These are phyloP conservation scores for Anastrepha obliqua DNA, from an alignment of 1,140 invertebrate genomes.

Conservation along the genomic window DNA sequence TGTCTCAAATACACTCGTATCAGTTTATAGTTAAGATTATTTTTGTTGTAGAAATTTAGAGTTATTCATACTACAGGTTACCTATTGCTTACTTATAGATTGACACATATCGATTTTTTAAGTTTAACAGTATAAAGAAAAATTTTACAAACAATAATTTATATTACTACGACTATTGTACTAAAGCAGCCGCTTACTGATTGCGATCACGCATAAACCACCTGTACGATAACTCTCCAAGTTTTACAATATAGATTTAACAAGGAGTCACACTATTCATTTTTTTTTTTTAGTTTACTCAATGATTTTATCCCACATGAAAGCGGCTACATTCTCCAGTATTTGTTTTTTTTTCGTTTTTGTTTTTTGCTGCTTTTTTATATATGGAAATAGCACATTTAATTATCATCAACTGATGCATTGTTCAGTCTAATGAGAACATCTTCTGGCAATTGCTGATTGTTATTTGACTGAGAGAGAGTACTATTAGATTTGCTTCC, in stretches of 20 bases:
- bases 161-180: not conserved
- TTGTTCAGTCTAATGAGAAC: constrained; percentile 46
- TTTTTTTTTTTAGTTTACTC: no score
- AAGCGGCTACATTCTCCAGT: not conserved
- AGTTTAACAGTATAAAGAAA: constrained; percentile 8
- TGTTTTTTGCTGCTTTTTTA: no score
- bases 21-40: no score
- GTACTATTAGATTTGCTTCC: not conserved
- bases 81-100: not conserved
- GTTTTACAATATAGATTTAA: constrained; percentile 5
- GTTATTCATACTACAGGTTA: no score
- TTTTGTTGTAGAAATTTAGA: no score
- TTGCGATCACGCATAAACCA: constrained; percentile 4
- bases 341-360: not conserved
- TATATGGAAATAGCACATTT: not conserved
- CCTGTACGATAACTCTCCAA: not conserved
- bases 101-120: not conserved
- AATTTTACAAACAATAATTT: constrained; percentile 24
- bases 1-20: no score
- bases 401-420: constrained; percentile 27
- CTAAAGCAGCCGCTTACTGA: constrained; percentile 20
- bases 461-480: not conserved
- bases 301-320: no score
- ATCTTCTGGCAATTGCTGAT: constrained; percentile 40
- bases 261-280: not conserved